Base-by-base conservation (phyloP, 2,113 vertebrate species). In the Epinephelus lanceolatus region DNA sequence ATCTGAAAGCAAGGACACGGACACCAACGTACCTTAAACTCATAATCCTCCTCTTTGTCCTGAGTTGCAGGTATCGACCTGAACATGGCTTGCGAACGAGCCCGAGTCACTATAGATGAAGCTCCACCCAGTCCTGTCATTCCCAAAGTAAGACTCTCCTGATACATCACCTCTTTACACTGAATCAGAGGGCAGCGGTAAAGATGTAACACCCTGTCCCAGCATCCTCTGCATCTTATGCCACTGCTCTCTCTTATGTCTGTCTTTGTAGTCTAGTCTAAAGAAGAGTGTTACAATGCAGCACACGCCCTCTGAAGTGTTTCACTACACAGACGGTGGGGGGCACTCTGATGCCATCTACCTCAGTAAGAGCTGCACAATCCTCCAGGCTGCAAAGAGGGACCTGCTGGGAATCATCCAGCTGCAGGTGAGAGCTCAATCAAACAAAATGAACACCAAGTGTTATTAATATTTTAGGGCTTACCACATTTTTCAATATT, bases 391-490 rank as follows among this genome's bases (percentile, higher is more conserved):
- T 0, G 98, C 98, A 15, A 99, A 97, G 87, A 97, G 94, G 77
- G 97, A 99, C 84, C 95, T 99, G 66, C 93, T 97, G 49, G 95
- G 96, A 25, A 84, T 99, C 89, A 97, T 99, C 92, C 96, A 97
- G 76, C 95, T 99, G 72, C 95, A 98, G 55, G 97, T 99, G 72
- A 96, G 67, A 30, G 60, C 19, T 40, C 25, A 9, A 66, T 49
- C 9, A 62, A 15, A 71, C 7, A 65, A 51, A 59, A 49, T 57
- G 3, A 60, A 40, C 30, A 61, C 53, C 30, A 47, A 21, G 53
- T 62, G n/a, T 19, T 17, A 37, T 37, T 49, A 51, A 67, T 71
- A 52, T 61, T 37, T 75, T 8, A 47, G 33, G 33, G 15, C 14
- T 60, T 49, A 30, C 52, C 37, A 63, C 5, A 23, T 30, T 45